Evolutionary conservation across 2,113 vertebrate genomes (phyloP), one percentile per base, ranked within the genome.

Genomic region (Galemys pyrenaicus): DNA sequence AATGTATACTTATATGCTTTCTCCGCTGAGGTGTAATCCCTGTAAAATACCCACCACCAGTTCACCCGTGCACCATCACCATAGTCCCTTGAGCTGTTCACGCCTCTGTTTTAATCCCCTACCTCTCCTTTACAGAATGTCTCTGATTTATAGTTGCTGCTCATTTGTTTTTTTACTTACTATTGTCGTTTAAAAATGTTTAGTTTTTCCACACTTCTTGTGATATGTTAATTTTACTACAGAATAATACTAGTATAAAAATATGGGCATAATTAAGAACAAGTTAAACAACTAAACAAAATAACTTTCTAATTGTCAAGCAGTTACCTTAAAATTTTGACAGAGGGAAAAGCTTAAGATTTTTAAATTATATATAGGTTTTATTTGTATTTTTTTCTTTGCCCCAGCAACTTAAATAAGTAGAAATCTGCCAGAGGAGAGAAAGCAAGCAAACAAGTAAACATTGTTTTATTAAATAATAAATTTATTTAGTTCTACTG

Each of bases 401-500:
- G 28, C 12, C 37, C 88, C 20, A 32, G 22, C 13, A 79, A 16
- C 19, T 65, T 93, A 67, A 87, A 58, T 85, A 79, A 62, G 54
- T 91, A 95, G 51, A 94, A 89, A 83, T 67, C 75, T 89, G 37
- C 35, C 81, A 41, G 20, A 85, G 37, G 58, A 71, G 49, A 86
- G 15, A 73, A 65, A 80, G 67, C 17, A 80, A 54, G 28, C 20
- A 67, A 80, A 67, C 24, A 80, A 56, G 30, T 15, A 67, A 87
- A 44, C 49, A 64, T 62, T 64, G 19, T 70, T 80, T 70, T 73
- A 16, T 88, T 88, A 71, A 79, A 30, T 17, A 70, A 15, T 80
- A 20, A 90, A 85, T 81, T 88, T 73, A 67, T 77, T 85, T 79
- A 49, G 35, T 91, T 91, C 16, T 83, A 20, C 37, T 87, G n/a